These are phyloP conservation scores for Glaucopsyche alexis DNA, from an alignment of 2,888 invertebrate genomes.

Conservation along the genomic window DNA sequence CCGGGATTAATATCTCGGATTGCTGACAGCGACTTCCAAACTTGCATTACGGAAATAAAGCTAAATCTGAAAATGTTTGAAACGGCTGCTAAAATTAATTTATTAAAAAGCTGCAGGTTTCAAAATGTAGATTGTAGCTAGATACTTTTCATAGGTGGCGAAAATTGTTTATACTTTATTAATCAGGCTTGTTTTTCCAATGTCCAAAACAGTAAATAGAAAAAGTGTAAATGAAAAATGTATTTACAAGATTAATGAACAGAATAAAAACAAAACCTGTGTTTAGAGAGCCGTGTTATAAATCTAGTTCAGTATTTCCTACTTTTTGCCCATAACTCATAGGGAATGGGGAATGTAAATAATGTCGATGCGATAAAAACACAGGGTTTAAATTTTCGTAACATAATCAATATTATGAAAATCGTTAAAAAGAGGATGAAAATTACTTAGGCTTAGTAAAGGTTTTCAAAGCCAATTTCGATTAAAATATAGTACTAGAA, in stretches of 20 bases:
- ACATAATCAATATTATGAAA: too few relatives aligned
- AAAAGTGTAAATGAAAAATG: slow-evolving; percentile 1
- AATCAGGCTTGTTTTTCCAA: too few relatives aligned
- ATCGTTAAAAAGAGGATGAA: too few relatives aligned
- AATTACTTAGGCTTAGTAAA: too few relatives aligned
- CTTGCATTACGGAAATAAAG: slow-evolving; percentile 34
- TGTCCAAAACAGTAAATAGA: too few relatives aligned
- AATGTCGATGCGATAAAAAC: not conserved
- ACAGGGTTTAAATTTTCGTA: not conserved
- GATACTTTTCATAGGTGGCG: too few relatives aligned
- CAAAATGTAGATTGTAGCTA: too few relatives aligned
- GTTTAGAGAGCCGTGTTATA: slow-evolving; percentile 11
- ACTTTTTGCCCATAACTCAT: slow-evolving; percentile 8
- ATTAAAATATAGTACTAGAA: too few relatives aligned
- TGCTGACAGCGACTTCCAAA: slow-evolving; percentile 19
- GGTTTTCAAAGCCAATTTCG: too few relatives aligned
- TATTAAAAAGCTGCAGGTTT: too few relatives aligned
- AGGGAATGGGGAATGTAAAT: slow-evolving; percentile 7
- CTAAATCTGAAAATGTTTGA: not conserved
- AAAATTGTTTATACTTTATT: too few relatives aligned
- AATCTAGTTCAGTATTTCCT: slow-evolving; percentile 6
- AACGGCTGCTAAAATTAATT: not conserved
- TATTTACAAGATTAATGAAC: not conserved
- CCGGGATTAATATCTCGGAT: slow-evolving; percentile 27
- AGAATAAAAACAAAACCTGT: not conserved